These are phyloP conservation scores for Trinectes maculatus DNA, from an alignment of 2,113 vertebrate genomes.

Conservation along the genomic window DNA sequence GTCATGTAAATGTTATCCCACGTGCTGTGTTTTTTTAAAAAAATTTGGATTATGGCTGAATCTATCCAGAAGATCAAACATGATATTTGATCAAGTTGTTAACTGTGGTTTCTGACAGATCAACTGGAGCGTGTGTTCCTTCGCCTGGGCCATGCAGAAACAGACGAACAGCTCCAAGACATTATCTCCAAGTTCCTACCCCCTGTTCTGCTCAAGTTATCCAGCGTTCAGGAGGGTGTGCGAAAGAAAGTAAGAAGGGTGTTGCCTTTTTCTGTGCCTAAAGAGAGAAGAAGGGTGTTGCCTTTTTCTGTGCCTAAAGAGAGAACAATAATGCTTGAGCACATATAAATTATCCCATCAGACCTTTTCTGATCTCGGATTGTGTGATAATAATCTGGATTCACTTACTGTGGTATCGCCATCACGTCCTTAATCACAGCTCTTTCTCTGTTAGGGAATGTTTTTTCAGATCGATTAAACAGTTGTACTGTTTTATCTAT, in stretches of 20 bases:
- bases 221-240: constrained; percentile 97
- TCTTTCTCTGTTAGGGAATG: not conserved
- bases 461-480: too few relatives aligned
- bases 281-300: constrained; percentile 29
- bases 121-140: constrained; percentile 98
- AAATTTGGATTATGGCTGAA: not conserved
- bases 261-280: constrained; percentile 8
- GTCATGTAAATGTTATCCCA: not conserved
- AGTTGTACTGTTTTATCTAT: not conserved
- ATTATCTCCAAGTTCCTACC: constrained; percentile 99
- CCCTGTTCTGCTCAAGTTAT: constrained; percentile 96
- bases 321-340: constrained; percentile 18
- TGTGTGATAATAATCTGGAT: not conserved
- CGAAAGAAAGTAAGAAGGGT: constrained; percentile 92
- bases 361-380: not conserved
- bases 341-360: not conserved
- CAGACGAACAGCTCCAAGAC: constrained; percentile 96
- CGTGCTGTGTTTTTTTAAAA: not conserved
- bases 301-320: constrained; percentile 12
- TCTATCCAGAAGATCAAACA: not conserved
- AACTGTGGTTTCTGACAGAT: constrained; percentile 80
- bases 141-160: constrained; percentile 97
- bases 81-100: not conserved
- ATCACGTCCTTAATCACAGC: not conserved
- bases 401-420: not conserved